Evolutionary conservation across 2,113 vertebrate species (phyloP).

Genomic region (Dasyornis broadbenti): DNA sequence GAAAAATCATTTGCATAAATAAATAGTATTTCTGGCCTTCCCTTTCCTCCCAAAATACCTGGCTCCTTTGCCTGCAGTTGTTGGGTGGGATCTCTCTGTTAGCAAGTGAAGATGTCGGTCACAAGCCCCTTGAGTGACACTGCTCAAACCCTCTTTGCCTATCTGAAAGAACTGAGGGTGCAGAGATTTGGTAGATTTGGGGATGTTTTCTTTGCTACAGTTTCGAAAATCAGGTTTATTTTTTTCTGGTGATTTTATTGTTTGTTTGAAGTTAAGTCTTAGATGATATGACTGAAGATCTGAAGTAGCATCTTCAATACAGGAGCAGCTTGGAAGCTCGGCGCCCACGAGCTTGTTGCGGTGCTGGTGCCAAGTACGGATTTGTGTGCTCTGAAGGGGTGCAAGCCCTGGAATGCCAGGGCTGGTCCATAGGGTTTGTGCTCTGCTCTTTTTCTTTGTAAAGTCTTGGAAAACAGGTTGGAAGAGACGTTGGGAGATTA

Average conservation of each 20-base stretch:
- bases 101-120: background rate
- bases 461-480: background rate
- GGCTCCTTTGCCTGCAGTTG: background rate
- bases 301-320: background rate
- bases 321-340: background rate
- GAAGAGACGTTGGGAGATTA: background rate
- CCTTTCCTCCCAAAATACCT: background rate
- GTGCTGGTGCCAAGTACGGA: background rate
- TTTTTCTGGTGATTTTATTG: background rate
- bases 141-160: background rate
- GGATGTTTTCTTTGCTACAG: background rate
- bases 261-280: background rate
- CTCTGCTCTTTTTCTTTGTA: background rate
- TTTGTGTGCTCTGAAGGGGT: accelerated
- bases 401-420: background rate
- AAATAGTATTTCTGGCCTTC: background rate
- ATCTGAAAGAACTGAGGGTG: background rate
- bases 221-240: background rate
- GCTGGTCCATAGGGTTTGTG: background rate
- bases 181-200: background rate
- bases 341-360: background rate
- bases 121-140: background rate
- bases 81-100: background rate
- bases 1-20: background rate
- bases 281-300: background rate